phyloP scores from a whole-genome alignment of 2,113 vertebrate genomes.

The Psilopsiagon aurifrons region DNA sequence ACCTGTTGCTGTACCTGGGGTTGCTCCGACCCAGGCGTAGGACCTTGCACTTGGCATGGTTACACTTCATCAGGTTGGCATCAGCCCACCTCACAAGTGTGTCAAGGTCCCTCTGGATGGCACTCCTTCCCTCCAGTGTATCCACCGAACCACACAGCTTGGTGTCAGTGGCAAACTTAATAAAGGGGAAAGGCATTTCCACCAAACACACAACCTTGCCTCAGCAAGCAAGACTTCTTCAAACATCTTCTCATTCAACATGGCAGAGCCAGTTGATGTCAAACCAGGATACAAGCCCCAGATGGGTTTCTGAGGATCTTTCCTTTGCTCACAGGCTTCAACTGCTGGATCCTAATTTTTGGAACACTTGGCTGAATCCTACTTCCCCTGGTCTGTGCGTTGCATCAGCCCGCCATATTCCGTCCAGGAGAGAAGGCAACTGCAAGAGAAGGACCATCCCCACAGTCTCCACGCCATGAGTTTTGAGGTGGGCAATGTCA shows the following conservation, averaged over 20 bases:
- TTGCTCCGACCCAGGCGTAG: too few relatives aligned
- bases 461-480: fast-evolving
- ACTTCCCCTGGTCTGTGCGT: neutral
- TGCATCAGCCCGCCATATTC: neutral
- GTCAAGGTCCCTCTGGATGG: too few relatives aligned
- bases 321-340: neutral
- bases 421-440: neutral
- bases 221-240: neutral
- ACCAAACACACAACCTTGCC: neutral
- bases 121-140: too few relatives aligned
- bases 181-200: neutral
- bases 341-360: neutral
- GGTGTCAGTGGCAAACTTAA: too few relatives aligned
- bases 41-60: too few relatives aligned
- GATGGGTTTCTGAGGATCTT: neutral
- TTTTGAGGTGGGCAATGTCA: neutral
- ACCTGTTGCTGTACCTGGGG: too few relatives aligned
- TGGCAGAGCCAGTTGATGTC: neutral
- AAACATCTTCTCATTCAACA: neutral
- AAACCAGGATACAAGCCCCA: neutral
- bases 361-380: neutral
- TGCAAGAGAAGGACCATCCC: neutral
- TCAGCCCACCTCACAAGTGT: too few relatives aligned
- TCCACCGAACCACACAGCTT: too few relatives aligned
- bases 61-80: too few relatives aligned